Percentiles rank a stretch among this genome's conserved stretches.
These are phyloP conservation scores for Microctonus aethiopoides DNA, from an alignment of 2,888 invertebrate genomes.

Conservation along the genomic window DNA sequence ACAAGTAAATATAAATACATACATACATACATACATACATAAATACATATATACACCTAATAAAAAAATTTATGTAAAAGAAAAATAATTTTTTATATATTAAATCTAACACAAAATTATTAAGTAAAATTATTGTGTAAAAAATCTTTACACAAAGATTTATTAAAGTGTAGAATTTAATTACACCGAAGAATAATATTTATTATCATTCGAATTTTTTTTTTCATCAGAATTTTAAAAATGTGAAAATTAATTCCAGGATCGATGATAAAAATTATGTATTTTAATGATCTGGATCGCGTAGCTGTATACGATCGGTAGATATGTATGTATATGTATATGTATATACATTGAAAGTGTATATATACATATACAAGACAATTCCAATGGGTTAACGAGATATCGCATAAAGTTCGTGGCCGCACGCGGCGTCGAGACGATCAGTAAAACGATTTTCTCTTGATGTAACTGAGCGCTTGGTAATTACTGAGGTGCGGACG, in stretches of 20 bases:
- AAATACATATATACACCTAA: neutral
- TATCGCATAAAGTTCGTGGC: conserved; percentile 40
- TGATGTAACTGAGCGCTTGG: too few relatives aligned
- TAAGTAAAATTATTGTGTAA: too few relatives aligned
- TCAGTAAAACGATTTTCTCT: conserved; percentile 28
- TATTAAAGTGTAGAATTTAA: too few relatives aligned
- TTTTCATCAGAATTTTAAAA: neutral
- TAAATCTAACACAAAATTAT: too few relatives aligned
- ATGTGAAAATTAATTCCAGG: neutral
- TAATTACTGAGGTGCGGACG: conserved; percentile 47
- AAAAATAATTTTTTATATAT: too few relatives aligned
- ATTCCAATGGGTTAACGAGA: conserved; percentile 41
- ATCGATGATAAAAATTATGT: too few relatives aligned
- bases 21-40: neutral
- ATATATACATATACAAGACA: conserved; percentile 1
- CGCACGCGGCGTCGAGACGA: conserved; percentile 28
- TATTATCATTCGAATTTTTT: too few relatives aligned
- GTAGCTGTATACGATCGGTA: conserved; percentile 11
- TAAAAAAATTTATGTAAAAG: neutral
- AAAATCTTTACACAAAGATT: too few relatives aligned
- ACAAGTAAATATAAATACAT: neutral
- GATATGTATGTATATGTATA: too few relatives aligned
- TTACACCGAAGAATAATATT: too few relatives aligned
- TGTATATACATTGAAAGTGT: neutral
- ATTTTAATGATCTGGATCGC: conserved; percentile 16